Conservation (phyloP, 2,888 invertebrate species). For the Ellobium chinense region DNA sequence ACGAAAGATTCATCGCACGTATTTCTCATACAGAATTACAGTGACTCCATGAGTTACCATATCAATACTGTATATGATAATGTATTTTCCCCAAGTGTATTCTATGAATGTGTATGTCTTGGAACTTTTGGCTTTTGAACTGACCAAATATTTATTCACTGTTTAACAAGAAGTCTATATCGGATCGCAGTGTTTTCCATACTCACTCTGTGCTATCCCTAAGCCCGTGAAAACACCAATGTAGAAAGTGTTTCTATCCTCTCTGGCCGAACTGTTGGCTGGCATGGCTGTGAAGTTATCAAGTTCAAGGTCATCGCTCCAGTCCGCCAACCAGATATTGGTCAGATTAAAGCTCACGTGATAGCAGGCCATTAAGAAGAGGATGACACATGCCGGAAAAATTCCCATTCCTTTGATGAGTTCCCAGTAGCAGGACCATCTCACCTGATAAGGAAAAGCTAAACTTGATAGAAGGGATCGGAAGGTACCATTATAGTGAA, state of each 20-base stretch:
- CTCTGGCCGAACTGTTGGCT: constrained; percentile 56
- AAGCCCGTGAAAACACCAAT: constrained; percentile 65
- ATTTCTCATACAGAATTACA: too few species aligned
- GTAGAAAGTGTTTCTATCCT: constrained; percentile 61
- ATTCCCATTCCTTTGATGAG: constrained; percentile 71
- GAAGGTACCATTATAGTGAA: too few species aligned
- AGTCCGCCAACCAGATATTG: constrained; percentile 69
- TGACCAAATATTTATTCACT: neutral
- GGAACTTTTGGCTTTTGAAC: too few species aligned
- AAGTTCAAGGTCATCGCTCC: constrained; percentile 65
- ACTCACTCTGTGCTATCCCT: constrained; percentile 57
- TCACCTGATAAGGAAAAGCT: too few species aligned
- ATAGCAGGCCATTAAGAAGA: constrained; percentile 59
- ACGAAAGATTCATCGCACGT: too few species aligned
- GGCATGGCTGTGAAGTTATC: constrained; percentile 58
- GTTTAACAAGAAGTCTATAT: too few species aligned
- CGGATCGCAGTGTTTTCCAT: too few species aligned
- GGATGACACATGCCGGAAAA: constrained; percentile 56
- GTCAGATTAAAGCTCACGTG: constrained; percentile 54
- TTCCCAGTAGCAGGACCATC: constrained; percentile 63
- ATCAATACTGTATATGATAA: too few species aligned
- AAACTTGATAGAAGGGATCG: too few species aligned
- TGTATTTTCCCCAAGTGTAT: too few species aligned
- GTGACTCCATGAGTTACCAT: too few species aligned
- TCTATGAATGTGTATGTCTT: too few species aligned